These are phyloP conservation scores for Copidosoma aretas DNA, from an alignment of 2,888 invertebrate species.

Conservation along the genomic window DNA sequence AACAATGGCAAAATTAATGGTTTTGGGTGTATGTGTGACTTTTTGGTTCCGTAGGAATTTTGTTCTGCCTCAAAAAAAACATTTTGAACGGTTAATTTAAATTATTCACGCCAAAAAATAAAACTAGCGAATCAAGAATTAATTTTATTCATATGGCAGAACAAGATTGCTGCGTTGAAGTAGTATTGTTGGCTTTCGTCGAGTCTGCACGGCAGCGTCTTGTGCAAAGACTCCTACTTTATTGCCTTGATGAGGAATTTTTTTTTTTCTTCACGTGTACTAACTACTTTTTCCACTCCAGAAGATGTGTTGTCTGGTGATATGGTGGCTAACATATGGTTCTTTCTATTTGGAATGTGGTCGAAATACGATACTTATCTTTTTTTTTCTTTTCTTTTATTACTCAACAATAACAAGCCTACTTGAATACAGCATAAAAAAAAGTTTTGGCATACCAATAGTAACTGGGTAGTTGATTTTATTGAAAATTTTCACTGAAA, in stretches of 20 bases:
- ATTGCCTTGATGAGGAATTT: constrained; percentile 32
- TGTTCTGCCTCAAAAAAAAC: not conserved
- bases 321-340: constrained; percentile 59
- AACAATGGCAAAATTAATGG: constrained; percentile 31
- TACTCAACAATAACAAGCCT: not conserved
- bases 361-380: constrained; percentile 29
- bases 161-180: constrained; percentile 24
- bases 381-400: not conserved
- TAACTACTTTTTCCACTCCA: constrained; percentile 43
- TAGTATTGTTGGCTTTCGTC: constrained; percentile 55
- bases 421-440: not conserved
- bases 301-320: constrained; percentile 57
- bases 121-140: too few relatives aligned
- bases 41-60: constrained; percentile 28
- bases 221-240: constrained; percentile 46
- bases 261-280: constrained; percentile 43
- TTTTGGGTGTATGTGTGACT: constrained; percentile 33
- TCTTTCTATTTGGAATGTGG: constrained; percentile 43
- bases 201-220: constrained; percentile 50
- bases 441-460: not conserved
- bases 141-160: not conserved
- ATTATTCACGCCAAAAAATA: not conserved
- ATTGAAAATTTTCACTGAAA: not conserved
- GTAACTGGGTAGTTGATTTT: not conserved
- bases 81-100: not conserved